These are phyloP conservation scores for Cyprinodon tularosa DNA, from an alignment of 2,113 vertebrate genomes.

Conservation along the genomic window DNA sequence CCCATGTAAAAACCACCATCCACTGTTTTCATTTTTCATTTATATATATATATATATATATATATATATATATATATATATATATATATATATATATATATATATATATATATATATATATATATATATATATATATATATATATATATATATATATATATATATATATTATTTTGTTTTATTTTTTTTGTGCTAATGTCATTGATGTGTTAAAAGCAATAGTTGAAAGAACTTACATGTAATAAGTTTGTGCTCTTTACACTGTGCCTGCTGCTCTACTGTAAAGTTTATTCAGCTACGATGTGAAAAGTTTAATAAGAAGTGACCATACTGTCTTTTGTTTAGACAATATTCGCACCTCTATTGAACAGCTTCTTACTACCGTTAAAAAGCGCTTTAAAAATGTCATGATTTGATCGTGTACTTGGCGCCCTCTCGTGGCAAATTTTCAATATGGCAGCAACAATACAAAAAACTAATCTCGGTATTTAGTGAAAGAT, in stretches of 20 bases:
- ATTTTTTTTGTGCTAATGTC: not conserved
- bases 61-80: no score
- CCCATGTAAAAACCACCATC: not conserved
- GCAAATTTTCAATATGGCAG: not conserved
- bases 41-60: no score
- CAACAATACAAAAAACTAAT: not conserved
- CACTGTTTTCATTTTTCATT: not conserved
- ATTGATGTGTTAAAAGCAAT: not conserved
- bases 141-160: no score
- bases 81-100: no score
- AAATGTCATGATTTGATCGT: not conserved
- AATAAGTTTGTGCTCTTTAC: not conserved
- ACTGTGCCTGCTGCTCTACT: not conserved
- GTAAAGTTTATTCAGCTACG: not conserved
- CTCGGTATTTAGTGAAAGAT: not conserved
- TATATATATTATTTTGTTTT: no score
- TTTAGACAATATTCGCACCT: not conserved
- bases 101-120: no score
- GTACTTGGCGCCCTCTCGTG: not conserved
- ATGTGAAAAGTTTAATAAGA: not conserved
- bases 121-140: no score
- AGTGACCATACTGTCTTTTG: not conserved
- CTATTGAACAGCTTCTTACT: not conserved
- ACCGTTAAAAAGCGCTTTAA: not conserved
- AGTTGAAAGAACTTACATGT: not conserved